phyloP scores from a whole-genome alignment of 2,113 vertebrate species.

The Anguilla japonica region DNA sequence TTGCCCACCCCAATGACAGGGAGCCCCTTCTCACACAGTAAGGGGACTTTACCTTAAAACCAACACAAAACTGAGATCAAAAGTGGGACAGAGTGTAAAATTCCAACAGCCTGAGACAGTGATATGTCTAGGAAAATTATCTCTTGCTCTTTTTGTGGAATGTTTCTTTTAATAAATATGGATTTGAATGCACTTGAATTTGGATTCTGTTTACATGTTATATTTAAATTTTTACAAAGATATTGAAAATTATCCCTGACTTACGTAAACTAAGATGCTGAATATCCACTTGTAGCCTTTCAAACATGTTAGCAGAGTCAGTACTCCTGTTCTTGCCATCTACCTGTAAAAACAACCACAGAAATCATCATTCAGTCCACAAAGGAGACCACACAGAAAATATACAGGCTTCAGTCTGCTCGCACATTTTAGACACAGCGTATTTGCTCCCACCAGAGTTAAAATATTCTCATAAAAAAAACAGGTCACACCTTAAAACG shows the following conservation, averaged over 20 bases:
- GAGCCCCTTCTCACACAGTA: slow-evolving; percentile 71
- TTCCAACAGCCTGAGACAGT: background rate
- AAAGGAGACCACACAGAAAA: background rate
- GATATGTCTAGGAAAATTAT: background rate
- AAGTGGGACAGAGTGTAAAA: background rate
- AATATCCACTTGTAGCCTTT: slow-evolving; percentile 94
- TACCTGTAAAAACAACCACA: slow-evolving; percentile 69
- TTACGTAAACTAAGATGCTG: slow-evolving; percentile 90
- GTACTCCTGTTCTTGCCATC: slow-evolving; percentile 87
- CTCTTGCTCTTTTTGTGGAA: background rate
- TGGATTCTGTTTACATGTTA: background rate
- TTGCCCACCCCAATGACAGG: slow-evolving; percentile 91
- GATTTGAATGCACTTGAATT: background rate
- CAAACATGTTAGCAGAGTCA: slow-evolving; percentile 69
- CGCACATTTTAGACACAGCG: background rate
- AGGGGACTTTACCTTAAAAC: slow-evolving; percentile 77
- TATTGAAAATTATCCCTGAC: slow-evolving; percentile 39
- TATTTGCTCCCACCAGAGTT: too few species aligned
- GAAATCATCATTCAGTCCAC: background rate
- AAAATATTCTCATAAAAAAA: background rate
- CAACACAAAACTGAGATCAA: slow-evolving; percentile 12
- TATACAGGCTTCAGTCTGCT: background rate
- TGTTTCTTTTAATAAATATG: slow-evolving; percentile 5
- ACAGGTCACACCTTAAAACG: slow-evolving; percentile 83
- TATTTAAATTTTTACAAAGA: background rate